phyloP scores from a whole-genome alignment of 2,888 invertebrate species.

The Drosophila fungiperda region DNA sequence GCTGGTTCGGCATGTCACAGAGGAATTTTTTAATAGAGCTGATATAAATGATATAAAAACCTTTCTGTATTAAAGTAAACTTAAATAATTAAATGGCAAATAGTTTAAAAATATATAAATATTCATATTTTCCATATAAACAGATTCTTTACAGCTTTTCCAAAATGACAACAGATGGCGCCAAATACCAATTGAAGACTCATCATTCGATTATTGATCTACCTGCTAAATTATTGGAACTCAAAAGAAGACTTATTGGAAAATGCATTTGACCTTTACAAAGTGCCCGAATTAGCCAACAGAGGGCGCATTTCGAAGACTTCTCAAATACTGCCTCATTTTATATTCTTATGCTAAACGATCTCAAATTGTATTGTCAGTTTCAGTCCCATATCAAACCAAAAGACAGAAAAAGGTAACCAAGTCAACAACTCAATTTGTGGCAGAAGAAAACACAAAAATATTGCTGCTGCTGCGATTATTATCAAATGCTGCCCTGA shows the following conservation, averaged over 20 bases:
- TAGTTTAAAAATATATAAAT: neutral
- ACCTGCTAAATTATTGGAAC: too few species aligned
- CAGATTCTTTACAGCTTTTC: neutral
- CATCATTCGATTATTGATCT: neutral
- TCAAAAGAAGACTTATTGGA: neutral
- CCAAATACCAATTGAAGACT: neutral
- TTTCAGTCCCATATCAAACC: slow-evolving; percentile 34
- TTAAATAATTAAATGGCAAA: neutral
- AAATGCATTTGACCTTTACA: neutral
- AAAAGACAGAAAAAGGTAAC: neutral
- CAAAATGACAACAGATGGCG: slow-evolving; percentile 23
- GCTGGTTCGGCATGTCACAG: neutral
- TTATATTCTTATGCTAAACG: slow-evolving; percentile 30
- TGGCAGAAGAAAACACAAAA: neutral
- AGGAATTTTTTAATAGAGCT: neutral
- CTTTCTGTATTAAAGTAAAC: neutral
- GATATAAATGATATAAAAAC: neutral
- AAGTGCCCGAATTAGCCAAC: neutral
- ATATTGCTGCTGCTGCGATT: slow-evolving; percentile 61
- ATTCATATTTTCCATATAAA: neutral
- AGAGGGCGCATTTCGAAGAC: neutral
- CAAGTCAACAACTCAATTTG: slow-evolving; percentile 63
- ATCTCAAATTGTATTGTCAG: slow-evolving; percentile 51
- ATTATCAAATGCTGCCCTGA: slow-evolving; percentile 55
- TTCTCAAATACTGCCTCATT: neutral